phyloP scores from a whole-genome alignment of 2,888 invertebrate genomes.

The Drosophila paucipuncta region DNA sequence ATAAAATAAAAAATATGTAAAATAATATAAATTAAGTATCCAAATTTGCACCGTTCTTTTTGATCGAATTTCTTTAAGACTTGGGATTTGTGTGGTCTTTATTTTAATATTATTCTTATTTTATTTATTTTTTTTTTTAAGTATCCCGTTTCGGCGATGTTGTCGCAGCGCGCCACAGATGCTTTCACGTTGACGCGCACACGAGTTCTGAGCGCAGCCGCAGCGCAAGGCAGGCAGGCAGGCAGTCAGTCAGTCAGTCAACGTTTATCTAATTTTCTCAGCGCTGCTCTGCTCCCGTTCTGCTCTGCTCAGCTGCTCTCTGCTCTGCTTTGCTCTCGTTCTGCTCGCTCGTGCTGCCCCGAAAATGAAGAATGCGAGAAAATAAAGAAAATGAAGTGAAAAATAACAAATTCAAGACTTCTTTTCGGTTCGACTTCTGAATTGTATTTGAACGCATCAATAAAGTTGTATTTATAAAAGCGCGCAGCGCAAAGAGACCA shows the following conservation, averaged over 20 bases:
- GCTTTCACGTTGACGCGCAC: conserved; percentile 82
- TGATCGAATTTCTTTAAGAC: conserved; percentile 13
- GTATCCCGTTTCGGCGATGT: conserved; percentile 23
- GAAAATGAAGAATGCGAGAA: conserved; percentile 36
- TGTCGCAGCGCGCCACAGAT: conserved; percentile 67
- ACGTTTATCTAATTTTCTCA: conserved; percentile 55
- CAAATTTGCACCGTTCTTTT: conserved; percentile 47
- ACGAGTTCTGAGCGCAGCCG: conserved; percentile 82
- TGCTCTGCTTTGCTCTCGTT: conserved; percentile 12
- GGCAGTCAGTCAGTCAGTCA: conserved; percentile 1
- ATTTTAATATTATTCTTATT: conserved; percentile 23
- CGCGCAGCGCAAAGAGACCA: conserved; percentile 47
- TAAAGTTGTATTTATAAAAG: conserved; percentile 84
- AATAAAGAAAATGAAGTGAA: conserved; percentile 27
- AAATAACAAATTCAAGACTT: conserved; percentile 67
- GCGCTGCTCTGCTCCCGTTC: conserved; percentile 23
- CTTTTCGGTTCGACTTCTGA: conserved; percentile 66
- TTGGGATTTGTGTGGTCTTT: conserved; percentile 12
- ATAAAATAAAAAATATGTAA: conserved; percentile 40
- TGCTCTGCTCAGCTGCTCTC: conserved; percentile 31
- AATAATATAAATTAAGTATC: conserved; percentile 35
- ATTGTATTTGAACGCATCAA: conserved; percentile 76
- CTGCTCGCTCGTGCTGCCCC: conserved; percentile 22
- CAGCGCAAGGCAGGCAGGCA: conserved; percentile 57
- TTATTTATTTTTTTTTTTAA: conserved; percentile 16